Conservation (phyloP, 2,888 invertebrate genomes). For the Tinea trinotella region DNA sequence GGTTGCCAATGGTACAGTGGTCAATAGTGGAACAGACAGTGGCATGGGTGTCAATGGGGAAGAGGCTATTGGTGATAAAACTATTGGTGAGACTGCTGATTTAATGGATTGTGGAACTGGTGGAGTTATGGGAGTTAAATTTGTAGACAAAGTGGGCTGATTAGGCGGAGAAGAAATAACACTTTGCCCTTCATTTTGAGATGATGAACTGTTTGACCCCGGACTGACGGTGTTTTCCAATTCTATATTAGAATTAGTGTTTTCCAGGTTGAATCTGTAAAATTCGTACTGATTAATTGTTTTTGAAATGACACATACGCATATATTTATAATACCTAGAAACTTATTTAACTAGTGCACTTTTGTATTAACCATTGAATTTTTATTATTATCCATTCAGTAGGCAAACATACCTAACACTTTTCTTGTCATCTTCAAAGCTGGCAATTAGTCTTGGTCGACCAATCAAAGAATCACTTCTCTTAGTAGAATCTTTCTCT, state of each 20-base stretch:
- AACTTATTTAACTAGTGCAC: too few species aligned
- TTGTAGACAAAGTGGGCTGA: background rate
- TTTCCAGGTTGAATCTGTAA: conserved; percentile 37
- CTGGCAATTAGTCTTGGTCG: conserved; percentile 45
- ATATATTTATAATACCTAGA: too few species aligned
- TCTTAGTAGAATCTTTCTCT: conserved; percentile 63
- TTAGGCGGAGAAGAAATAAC: conserved; percentile 40
- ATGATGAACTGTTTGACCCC: conserved; percentile 64
- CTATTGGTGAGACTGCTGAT: conserved; percentile 26
- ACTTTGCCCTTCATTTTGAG: conserved; percentile 58
- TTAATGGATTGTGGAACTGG: background rate
- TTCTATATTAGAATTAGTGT: conserved; percentile 23
- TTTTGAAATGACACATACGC: too few species aligned
- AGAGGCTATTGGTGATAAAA: conserved; percentile 17
- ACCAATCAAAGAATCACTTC: conserved; percentile 41
- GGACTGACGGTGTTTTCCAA: conserved; percentile 49
- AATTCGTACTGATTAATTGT: too few species aligned
- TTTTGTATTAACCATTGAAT: too few species aligned
- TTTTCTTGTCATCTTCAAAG: conserved; percentile 83
- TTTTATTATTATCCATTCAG: too few species aligned
- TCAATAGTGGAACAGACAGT: conserved; percentile 15
- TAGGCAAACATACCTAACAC: conserved; percentile 70
- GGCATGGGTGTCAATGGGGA: conserved; percentile 17
- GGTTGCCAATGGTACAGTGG: background rate
- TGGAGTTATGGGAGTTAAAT: background rate